phyloP scores from a whole-genome alignment of 1,140 invertebrate species.

The Drosophila pruinosa region DNA sequence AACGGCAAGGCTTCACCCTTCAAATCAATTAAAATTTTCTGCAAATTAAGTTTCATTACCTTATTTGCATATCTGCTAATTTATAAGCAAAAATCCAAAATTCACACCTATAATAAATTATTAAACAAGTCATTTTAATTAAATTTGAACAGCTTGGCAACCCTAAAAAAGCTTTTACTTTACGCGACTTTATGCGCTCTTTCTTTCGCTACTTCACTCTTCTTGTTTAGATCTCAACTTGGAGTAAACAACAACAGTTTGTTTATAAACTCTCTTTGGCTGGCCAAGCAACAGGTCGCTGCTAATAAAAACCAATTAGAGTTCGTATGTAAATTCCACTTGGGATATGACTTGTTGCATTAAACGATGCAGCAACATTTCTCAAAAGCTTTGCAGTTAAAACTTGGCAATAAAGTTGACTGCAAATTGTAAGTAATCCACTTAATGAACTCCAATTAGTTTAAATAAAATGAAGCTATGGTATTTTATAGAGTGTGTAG shows the following conservation, averaged over 20 bases:
- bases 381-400: conserved; percentile 2
- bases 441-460: conserved; percentile 60
- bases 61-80: conserved; percentile 4
- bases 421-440: conserved; percentile 18
- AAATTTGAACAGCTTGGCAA: conserved; percentile 27
- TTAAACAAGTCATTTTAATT: background rate
- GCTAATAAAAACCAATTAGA: conserved; percentile 23
- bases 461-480: conserved; percentile 51
- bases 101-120: conserved; percentile 4
- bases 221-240: conserved; percentile 11
- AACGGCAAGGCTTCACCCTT: conserved; percentile 15
- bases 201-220: background rate
- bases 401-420: conserved; percentile 40
- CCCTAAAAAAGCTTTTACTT: conserved; percentile 16
- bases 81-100: background rate
- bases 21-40: conserved; percentile 21
- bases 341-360: conserved; percentile 25
- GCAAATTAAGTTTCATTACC: conserved; percentile 21
- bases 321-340: background rate
- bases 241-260: background rate
- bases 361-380: conserved; percentile 19
- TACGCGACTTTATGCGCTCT: background rate
- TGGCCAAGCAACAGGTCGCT: conserved; percentile 20
- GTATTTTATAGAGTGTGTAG: conserved; percentile 39
- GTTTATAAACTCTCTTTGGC: conserved; percentile 2